These are phyloP conservation scores for Paracyprichromis sp. DNA, from an alignment of 2,113 vertebrate genomes.

Conservation along the genomic window DNA sequence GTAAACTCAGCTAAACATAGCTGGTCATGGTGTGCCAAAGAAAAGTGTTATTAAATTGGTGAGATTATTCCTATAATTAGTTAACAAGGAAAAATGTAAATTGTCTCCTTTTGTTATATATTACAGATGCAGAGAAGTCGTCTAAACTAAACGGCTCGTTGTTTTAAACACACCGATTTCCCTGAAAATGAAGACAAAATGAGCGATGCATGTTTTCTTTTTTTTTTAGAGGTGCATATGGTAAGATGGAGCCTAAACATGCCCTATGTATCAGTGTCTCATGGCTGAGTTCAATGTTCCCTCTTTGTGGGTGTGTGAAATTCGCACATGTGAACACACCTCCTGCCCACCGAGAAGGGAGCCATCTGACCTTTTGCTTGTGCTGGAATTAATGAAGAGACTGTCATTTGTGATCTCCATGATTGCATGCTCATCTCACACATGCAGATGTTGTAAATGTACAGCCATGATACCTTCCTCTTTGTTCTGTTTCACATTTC, in stretches of 20 bases:
- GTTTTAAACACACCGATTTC: background rate
- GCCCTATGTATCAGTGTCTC: slow-evolving; percentile 21
- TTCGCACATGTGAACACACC: slow-evolving; percentile 53
- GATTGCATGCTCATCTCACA: slow-evolving; percentile 1
- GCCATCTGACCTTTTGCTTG: slow-evolving; percentile 62
- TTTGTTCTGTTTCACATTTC: background rate
- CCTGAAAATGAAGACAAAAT: background rate
- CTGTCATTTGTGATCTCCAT: slow-evolving; percentile 24
- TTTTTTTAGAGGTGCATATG: background rate
- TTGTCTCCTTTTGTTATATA: background rate
- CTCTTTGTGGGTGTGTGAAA: slow-evolving; percentile 56
- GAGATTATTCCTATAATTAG: background rate
- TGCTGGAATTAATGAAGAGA: slow-evolving; percentile 48
- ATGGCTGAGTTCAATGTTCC: slow-evolving; percentile 47
- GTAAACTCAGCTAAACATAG: background rate
- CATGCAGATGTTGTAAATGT: slow-evolving; percentile 1
- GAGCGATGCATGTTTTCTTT: background rate
- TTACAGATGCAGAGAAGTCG: background rate
- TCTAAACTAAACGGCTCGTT: background rate
- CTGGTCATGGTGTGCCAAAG: background rate
- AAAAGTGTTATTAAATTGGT: background rate
- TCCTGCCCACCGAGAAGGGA: slow-evolving; percentile 43
- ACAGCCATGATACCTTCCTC: background rate
- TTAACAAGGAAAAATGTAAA: background rate
- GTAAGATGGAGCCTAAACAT: slow-evolving; percentile 3